Evolutionary conservation across 2,888 invertebrate species (phyloP).

Genomic region (Empis stercorea): DNA sequence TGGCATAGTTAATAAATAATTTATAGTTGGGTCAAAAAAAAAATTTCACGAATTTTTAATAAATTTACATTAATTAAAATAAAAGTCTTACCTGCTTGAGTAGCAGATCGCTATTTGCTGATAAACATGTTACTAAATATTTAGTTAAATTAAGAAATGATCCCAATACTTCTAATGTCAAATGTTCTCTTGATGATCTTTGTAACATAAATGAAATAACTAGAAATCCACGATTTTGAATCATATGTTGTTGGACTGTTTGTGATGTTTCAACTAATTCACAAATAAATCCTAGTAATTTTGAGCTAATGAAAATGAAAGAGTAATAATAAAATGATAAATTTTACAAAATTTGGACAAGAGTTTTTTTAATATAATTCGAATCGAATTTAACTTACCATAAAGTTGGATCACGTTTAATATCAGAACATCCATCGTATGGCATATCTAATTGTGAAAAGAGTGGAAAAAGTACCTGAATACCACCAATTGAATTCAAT

Average conservation of each 20-base stretch:
- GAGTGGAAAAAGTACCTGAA: constrained; percentile 93
- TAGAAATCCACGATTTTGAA: constrained; percentile 95
- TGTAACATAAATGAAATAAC: constrained; percentile 96
- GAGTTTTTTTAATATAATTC: not conserved
- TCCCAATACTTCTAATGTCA: constrained; percentile 85
- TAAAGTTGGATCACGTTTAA: constrained; percentile 74
- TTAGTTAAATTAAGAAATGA: constrained; percentile 85
- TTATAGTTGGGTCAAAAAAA: too few species aligned
- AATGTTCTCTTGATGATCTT: constrained; percentile 81
- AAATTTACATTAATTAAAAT: not conserved
- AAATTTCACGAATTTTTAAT: too few species aligned
- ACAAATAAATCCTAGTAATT: constrained; percentile 92
- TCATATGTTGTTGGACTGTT: constrained; percentile 98
- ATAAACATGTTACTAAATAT: constrained; percentile 84
- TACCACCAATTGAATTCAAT: constrained; percentile 96
- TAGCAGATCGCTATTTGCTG: constrained; percentile 81
- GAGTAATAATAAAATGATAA: too few species aligned
- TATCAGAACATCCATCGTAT: constrained; percentile 69
- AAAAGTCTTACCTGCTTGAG: constrained; percentile 69
- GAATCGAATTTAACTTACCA: constrained; percentile 51
- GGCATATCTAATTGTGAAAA: constrained; percentile 95
- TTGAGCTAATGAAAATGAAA: constrained; percentile 57
- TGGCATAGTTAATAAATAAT: too few species aligned
- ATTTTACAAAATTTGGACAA: not conserved
- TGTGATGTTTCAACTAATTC: constrained; percentile 93